Base-by-base conservation (phyloP, 1,140 invertebrate genomes). In the Ceratosolen solmsi region DNA sequence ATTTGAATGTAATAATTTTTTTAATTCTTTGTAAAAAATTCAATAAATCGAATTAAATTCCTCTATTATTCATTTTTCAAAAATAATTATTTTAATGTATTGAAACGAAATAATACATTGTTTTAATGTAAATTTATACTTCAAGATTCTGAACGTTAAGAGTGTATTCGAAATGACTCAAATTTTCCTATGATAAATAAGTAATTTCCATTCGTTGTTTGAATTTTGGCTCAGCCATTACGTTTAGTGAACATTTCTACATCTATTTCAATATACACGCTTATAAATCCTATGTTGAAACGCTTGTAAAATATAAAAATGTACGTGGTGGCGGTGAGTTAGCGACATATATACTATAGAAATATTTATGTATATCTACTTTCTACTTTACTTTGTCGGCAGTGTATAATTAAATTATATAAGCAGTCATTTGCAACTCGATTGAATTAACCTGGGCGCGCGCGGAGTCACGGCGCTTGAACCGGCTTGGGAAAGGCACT, bases 291-390 rank as follows among this genome's bases (percentile, higher is more conserved):
- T 30, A 13, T 58, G 15, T 33, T n/a, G 38, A 49, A 65, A 79
- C 77, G 65, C 49, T 30, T 79, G 71, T 71, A 79, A 46, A 7
- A 46, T 46, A 46, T 7, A 79, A 71, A 65, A 79, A 58, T 49
- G 49, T 49, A 65, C 20, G 65, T 33, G 46, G 65, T 46, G 65
- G 30, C 11, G 20, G 65, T 17, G 60, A 68, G 25, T 8, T 17
- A 49, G 22, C 46, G 33, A 71, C 56, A 71, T 79, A 71, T 79
- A 56, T 17, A 71, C 51, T 22, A 1, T 0, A 0, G 0, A 17
- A 20, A 25, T 11, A 27, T 60, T 41, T 51, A 58, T 56, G 49
- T 38, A 51, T 46, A 49, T 1, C 4, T 65, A 1, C 9, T 80
- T 54, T 80, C 33, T 17, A n/a, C 33, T 63, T 60, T 33, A 72